Conservation (phyloP, 2,797 vertebrate genomes). For the Coilia nasus region DNA sequence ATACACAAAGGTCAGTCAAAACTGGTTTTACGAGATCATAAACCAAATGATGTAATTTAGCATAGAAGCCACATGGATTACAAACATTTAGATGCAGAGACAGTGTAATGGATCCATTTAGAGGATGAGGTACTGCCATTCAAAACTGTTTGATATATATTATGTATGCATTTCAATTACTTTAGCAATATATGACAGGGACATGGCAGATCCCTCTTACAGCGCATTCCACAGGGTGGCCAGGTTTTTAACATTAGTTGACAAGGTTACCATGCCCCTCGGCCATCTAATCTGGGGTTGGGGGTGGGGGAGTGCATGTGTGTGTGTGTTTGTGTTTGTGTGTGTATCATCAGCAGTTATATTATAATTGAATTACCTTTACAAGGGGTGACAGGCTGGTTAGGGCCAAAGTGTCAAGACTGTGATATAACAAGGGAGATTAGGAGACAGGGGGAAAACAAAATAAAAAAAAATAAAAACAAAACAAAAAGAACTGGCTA, state of each 20-base stretch:
- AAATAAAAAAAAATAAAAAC: conserved; percentile 25
- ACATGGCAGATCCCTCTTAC: neutral
- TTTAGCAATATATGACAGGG: neutral
- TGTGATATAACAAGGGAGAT: conserved; percentile 58
- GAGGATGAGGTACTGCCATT: neutral
- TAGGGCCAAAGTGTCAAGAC: conserved; percentile 60
- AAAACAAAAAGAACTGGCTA: conserved; percentile 53
- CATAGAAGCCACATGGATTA: neutral
- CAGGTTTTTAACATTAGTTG: conserved; percentile 49
- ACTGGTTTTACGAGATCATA: neutral
- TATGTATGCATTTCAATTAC: neutral
- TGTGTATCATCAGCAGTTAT: conserved; percentile 32
- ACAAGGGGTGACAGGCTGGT: conserved; percentile 61
- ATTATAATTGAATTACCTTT: conserved; percentile 60
- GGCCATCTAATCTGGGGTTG: conserved; percentile 44
- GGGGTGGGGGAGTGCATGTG: neutral
- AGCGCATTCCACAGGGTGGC: neutral
- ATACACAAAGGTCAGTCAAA: neutral
- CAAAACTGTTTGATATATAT: neutral
- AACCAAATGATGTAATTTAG: neutral
- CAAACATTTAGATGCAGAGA: neutral
- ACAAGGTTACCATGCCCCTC: conserved; percentile 89
- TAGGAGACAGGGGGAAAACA: conserved; percentile 44
- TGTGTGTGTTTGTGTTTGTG: neutral
- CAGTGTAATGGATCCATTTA: neutral